phyloP scores from a whole-genome alignment of 2,113 vertebrate genomes.

The Coryphaenoides rupestris region DNA sequence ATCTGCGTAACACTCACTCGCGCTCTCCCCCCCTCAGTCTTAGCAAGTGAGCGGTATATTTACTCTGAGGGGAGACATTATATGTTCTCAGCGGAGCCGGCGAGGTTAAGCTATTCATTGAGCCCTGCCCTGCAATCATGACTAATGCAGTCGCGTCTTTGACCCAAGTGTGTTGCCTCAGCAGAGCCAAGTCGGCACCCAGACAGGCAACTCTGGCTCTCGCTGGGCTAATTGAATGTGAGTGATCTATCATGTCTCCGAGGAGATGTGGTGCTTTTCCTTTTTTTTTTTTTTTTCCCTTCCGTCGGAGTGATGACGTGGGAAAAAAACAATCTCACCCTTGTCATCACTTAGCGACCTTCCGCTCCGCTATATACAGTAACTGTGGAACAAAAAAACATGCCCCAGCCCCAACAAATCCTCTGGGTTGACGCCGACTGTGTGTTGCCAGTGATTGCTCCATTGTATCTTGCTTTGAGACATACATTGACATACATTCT shows the following conservation, averaged over 20 bases:
- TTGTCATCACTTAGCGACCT: conserved; percentile 29
- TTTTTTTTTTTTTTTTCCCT: neutral
- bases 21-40: too few species aligned
- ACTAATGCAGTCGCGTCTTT: conserved; percentile 41
- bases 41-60: too few species aligned
- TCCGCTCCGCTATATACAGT: conserved; percentile 21
- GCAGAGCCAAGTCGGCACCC: conserved; percentile 10
- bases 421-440: conserved; percentile 10
- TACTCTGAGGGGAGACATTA: too few species aligned
- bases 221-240: conserved; percentile 35
- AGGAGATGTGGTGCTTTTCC: conserved; percentile 14
- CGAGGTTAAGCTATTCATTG: conserved; percentile 40
- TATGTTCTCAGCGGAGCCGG: neutral
- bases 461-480: too few species aligned
- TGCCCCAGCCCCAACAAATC: neutral
- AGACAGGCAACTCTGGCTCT: conserved; percentile 23
- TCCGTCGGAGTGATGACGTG: conserved; percentile 39
- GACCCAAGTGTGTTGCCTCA: conserved; percentile 46
- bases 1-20: too few species aligned
- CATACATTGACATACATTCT: too few species aligned
- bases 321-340: conserved; percentile 32
- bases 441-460: neutral
- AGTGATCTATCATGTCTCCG: conserved; percentile 32
- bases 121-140: conserved; percentile 39
- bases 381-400: conserved; percentile 2